phyloP scores from a whole-genome alignment of 1,140 invertebrate genomes.

The Neocloeon triangulifer region DNA sequence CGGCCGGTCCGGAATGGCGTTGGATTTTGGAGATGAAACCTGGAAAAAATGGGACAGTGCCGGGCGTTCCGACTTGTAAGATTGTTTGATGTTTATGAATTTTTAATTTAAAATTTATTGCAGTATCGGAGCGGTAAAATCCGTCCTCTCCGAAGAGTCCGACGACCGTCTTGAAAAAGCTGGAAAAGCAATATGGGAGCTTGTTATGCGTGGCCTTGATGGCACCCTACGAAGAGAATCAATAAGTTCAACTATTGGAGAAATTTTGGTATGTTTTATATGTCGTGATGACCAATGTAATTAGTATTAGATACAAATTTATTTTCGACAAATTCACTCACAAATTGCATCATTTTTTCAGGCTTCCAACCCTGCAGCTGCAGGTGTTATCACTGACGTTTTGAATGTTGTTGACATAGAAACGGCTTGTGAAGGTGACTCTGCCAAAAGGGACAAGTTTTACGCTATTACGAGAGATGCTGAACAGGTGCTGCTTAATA shows the following conservation, averaged over 20 bases:
- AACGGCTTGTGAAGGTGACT: conserved; percentile 27
- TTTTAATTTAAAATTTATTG: no score
- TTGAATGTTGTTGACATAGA: conserved; percentile 59
- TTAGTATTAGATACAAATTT: conserved; percentile 5
- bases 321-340: conserved; percentile 5
- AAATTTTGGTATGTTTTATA: conserved; percentile 34
- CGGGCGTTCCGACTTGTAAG: no score
- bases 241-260: conserved; percentile 35
- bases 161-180: no score
- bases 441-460: conserved; percentile 47
- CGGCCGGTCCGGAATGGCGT: no score
- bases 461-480: conserved; percentile 51
- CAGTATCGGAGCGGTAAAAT: no score
- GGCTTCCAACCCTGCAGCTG: conserved; percentile 47
- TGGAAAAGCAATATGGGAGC: conserved; percentile 29
- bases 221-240: conserved; percentile 45
- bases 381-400: conserved; percentile 53
- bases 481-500: conserved; percentile 28
- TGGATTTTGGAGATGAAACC: no score
- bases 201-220: conserved; percentile 41
- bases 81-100: no score
- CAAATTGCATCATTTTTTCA: conserved; percentile 18
- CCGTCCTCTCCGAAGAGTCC: no score
- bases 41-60: no score
- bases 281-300: conserved; percentile 1